Conservation (phyloP, 2,113 vertebrate species). For the Hippocampus comes region DNA sequence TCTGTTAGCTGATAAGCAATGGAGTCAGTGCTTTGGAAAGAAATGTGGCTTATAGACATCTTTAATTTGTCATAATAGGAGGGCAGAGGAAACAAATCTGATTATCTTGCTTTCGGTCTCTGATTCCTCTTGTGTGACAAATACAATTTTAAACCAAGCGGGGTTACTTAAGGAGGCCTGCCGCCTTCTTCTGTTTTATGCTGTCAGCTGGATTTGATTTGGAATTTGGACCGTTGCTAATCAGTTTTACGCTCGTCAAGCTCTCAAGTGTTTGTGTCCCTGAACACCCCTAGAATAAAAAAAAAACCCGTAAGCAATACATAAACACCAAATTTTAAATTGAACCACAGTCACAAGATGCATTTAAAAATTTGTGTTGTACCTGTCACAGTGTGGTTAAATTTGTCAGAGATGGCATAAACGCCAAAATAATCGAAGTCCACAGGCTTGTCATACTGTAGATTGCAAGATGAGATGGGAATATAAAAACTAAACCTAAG, state of each 20-base stretch:
- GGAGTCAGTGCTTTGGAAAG: constrained; percentile 65
- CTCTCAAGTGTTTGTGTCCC: constrained; percentile 38
- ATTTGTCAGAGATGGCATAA: constrained; percentile 18
- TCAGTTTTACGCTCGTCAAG: constrained; percentile 51
- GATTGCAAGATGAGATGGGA: constrained; percentile 16
- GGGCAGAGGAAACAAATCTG: constrained; percentile 67
- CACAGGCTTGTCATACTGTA: constrained; percentile 10
- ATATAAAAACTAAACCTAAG: constrained; percentile 10
- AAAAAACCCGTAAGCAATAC: constrained; percentile 11
- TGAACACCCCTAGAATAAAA: constrained; percentile 24
- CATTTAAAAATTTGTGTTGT: constrained; percentile 7
- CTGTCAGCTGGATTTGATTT: constrained; percentile 65
- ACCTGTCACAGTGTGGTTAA: background rate
- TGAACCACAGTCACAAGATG: constrained; percentile 1
- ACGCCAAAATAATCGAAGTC: constrained; percentile 12
- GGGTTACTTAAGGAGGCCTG: constrained; percentile 63
- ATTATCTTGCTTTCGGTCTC: constrained; percentile 67
- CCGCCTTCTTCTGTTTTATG: constrained; percentile 43
- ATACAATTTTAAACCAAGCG: constrained; percentile 53
- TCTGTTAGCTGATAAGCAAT: constrained; percentile 77
- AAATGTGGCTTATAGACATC: constrained; percentile 73
- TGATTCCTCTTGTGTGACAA: constrained; percentile 57
- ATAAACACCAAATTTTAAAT: constrained; percentile 20
- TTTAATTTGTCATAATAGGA: constrained; percentile 80
- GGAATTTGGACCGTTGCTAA: constrained; percentile 62